Base-by-base conservation (phyloP, 2,113 vertebrate species). In the Mirza zaza region DNA sequence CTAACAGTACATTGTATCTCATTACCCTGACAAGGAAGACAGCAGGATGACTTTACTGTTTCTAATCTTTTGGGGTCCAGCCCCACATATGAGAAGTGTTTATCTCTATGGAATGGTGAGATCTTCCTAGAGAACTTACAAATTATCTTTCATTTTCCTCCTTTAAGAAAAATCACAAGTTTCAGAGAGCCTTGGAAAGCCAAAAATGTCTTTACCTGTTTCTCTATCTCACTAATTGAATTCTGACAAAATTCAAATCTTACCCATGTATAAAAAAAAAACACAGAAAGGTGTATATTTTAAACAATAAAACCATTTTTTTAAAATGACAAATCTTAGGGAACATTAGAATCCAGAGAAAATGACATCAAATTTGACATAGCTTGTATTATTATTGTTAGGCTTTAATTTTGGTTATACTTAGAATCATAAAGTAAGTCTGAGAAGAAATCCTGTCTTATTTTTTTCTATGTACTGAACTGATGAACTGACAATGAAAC, bases 331-430 rank as follows among this genome's bases (percentile, higher is more conserved):
- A 34, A 73, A 71, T 97, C 86, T 25, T 9, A 63, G n/a, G 39
- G 45, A 85, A 36, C 14, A 39, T 87, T 88, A 95, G 90, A 97
- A 85, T 88, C 79, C 42, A 32, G 67, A 73, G 94, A 92, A 91
- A 94, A 92, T 95, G 17, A 90, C 29, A 79, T 96, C 67, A 77
- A 39, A 76, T 95, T 94, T 95, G 57, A 11, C 17, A 94, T 36
- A 93, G 23, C 36, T 70, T 81, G 48, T 39, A n/a, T 73, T 63
- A 63, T 25, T 1, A 18, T 70, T 32, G 45, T 39, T 61, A 34
- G 90, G 9, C 21, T 90, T 94, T 94, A 75, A 85, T 70, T 94
- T 93, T 87, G 63, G 21, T 23, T 93, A 17, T 85, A n/a, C 17
- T 50, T 18, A 80, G 34, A 73, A 29, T 83, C 9, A 3, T 55